Percentiles rank a stretch among this genome's conserved stretches.
Evolutionary conservation across 2,797 vertebrate genomes (phyloP).

Genomic region (Peromyscus attwateri): DNA sequence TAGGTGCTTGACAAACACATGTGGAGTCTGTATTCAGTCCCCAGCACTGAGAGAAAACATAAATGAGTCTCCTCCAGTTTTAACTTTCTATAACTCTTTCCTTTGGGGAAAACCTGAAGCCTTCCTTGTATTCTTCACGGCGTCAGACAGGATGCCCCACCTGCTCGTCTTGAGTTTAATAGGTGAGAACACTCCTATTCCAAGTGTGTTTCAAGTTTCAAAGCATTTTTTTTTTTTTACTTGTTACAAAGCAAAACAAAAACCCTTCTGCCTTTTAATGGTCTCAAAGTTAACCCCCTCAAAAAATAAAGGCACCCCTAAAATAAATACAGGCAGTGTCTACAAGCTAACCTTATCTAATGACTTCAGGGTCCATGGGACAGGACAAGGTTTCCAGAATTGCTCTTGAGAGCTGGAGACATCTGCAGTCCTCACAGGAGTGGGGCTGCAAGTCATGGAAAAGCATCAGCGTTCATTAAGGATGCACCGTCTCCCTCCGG

Average conservation of each 20-base stretch:
- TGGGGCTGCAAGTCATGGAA: slow-evolving; percentile 26
- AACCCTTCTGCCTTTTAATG: neutral
- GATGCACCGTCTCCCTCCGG: neutral
- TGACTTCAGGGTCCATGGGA: neutral
- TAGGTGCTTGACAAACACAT: neutral
- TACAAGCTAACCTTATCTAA: neutral
- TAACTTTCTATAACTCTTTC: neutral
- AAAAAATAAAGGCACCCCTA: neutral
- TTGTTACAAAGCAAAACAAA: neutral
- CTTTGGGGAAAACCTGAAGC: slow-evolving; percentile 24
- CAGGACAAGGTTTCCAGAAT: slow-evolving; percentile 49
- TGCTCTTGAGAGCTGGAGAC: slow-evolving; percentile 52
- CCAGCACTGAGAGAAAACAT: neutral
- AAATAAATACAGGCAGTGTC: neutral
- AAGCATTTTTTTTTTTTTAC: neutral
- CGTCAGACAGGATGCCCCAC: neutral
- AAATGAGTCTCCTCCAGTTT: neutral
- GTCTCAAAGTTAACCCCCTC: neutral
- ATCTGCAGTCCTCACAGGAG: slow-evolving; percentile 43
- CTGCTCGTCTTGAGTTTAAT: neutral
- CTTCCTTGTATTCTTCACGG: neutral
- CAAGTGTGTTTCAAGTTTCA: neutral
- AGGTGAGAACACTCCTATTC: slow-evolving; percentile 10
- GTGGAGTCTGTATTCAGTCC: neutral
- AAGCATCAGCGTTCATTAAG: slow-evolving; percentile 68